phyloP scores from a whole-genome alignment of 2,113 vertebrate genomes.

The Anoplopoma fimbria region DNA sequence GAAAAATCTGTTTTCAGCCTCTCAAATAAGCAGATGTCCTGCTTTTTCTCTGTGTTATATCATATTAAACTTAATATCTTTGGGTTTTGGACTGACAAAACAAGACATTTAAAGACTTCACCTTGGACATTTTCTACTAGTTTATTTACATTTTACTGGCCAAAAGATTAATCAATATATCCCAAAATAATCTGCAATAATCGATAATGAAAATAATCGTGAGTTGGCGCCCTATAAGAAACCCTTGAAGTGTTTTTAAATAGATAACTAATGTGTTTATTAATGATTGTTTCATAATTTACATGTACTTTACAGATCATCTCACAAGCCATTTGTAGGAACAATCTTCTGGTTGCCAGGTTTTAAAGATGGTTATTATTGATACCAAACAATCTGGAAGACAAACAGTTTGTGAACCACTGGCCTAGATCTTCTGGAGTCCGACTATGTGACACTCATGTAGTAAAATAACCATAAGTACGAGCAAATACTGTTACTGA shows the following conservation, averaged over 20 bases:
- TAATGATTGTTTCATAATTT: background rate
- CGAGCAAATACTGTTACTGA: conserved; percentile 19
- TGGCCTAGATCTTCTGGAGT: background rate
- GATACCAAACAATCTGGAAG: background rate
- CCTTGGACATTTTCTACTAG: background rate
- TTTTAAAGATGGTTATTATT: background rate
- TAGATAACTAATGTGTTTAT: background rate
- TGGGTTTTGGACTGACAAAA: background rate
- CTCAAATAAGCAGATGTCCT: background rate
- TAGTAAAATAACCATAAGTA: background rate
- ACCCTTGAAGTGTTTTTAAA: background rate
- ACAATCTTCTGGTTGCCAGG: background rate
- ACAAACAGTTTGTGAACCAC: background rate
- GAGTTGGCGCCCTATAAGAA: background rate
- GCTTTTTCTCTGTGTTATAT: background rate
- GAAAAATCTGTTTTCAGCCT: background rate
- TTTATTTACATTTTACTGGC: background rate
- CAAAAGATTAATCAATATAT: no score
- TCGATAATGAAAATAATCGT: background rate
- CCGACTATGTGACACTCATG: background rate
- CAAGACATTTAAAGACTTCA: background rate
- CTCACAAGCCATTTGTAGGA: background rate
- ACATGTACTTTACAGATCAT: background rate
- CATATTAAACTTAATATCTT: background rate
- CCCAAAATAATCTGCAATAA: background rate